A percentile compares a stretch with the other conserved stretches of the same genome.
These are phyloP conservation scores for Tiliacea citrago DNA, from an alignment of 2,888 invertebrate genomes.

Conservation along the genomic window DNA sequence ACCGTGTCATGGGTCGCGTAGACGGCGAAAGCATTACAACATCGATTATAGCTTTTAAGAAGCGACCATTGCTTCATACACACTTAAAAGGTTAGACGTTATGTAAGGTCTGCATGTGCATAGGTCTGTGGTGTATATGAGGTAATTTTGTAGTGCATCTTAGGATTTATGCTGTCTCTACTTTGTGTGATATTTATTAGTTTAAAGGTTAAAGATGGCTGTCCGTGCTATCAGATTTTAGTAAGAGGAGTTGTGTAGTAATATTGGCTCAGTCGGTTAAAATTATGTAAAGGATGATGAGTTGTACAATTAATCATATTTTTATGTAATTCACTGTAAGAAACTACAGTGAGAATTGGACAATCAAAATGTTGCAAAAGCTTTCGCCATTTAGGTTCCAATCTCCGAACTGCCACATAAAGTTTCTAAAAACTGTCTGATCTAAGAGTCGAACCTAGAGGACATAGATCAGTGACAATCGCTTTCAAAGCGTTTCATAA, in stretches of 20 bases:
- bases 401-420: not conserved
- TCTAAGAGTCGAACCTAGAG: no score
- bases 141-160: slow-evolving; percentile 53
- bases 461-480: no score
- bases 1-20: slow-evolving; percentile 64
- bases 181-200: slow-evolving; percentile 31
- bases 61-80: slow-evolving; percentile 67
- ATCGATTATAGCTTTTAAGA: slow-evolving; percentile 72
- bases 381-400: no score
- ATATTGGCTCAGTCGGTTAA: not conserved
- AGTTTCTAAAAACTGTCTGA: no score
- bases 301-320: not conserved
- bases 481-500: no score
- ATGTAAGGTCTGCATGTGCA: slow-evolving; percentile 71
- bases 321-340: slow-evolving; percentile 12
- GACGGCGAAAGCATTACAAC: slow-evolving; percentile 73
- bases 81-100: slow-evolving; percentile 69
- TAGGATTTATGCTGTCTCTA: slow-evolving; percentile 28
- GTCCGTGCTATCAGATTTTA: not conserved
- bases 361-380: not conserved
- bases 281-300: slow-evolving; percentile 2
- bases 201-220: slow-evolving; percentile 32
- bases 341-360: not conserved
- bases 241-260: slow-evolving; percentile 1
- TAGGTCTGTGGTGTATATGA: slow-evolving; percentile 59